These are phyloP conservation scores for Acanthoscelides obtectus DNA, from an alignment of 2,888 invertebrate genomes.

Conservation along the genomic window DNA sequence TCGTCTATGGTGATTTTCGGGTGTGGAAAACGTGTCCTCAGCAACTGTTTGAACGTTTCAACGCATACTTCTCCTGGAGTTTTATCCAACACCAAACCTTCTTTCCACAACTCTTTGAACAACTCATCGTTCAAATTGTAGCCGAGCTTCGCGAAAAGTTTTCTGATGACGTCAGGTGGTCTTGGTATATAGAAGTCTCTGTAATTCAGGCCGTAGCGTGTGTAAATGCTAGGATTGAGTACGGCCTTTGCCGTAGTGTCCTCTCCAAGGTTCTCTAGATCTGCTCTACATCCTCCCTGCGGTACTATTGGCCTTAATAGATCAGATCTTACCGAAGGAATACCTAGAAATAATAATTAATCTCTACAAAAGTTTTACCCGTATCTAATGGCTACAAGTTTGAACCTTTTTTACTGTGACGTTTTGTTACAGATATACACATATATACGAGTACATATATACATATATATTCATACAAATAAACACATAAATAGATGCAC, in stretches of 20 bases:
- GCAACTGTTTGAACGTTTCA: constrained; percentile 49
- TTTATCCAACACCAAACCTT: constrained; percentile 50
- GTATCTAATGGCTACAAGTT: too few species aligned
- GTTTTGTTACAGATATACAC: too few species aligned
- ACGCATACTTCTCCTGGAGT: constrained; percentile 51
- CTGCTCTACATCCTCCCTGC: constrained; percentile 32
- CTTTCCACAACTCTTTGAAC: constrained; percentile 52
- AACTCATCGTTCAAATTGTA: constrained; percentile 49
- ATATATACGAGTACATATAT: too few species aligned
- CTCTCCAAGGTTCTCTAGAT: constrained; percentile 37
- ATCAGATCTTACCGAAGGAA: constrained; percentile 36
- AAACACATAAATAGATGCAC: too few species aligned
- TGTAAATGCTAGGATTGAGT: constrained; percentile 47
- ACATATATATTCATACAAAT: too few species aligned
- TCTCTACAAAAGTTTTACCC: too few species aligned
- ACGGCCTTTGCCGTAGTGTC: constrained; percentile 41
- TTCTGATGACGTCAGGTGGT: constrained; percentile 39
- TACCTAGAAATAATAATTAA: constrained; percentile 19
- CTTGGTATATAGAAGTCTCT: constrained; percentile 46
- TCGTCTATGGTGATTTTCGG: constrained; percentile 28
- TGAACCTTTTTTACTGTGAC: too few species aligned
- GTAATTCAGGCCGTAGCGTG: constrained; percentile 44
- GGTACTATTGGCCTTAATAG: constrained; percentile 29
- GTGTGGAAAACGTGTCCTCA: constrained; percentile 31
- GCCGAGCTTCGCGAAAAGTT: constrained; percentile 53